These are phyloP conservation scores for Myotis myotis DNA, from an alignment of 2,797 vertebrate genomes.

Conservation along the genomic window DNA sequence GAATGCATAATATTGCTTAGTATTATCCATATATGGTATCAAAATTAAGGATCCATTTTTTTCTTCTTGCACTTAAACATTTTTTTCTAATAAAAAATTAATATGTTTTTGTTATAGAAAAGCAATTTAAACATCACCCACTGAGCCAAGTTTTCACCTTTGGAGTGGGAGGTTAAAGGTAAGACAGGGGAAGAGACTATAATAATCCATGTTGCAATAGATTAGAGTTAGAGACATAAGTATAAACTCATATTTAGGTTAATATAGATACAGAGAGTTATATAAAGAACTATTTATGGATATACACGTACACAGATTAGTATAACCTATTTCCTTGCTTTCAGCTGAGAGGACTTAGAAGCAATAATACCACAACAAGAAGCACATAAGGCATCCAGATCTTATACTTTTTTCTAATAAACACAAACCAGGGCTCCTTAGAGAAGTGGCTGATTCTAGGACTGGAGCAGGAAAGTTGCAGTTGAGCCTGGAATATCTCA, in stretches of 20 bases:
- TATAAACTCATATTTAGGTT: neutral
- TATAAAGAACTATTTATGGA: neutral
- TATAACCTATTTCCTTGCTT: neutral
- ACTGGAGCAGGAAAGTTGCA: neutral
- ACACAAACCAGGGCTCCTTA: neutral
- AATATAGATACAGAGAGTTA: neutral
- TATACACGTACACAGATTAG: neutral
- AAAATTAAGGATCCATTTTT: neutral
- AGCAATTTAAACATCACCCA: neutral
- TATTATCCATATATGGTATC: neutral
- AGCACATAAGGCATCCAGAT: neutral
- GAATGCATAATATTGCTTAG: neutral
- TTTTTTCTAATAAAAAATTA: slow-evolving; percentile 28
- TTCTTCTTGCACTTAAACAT: neutral
- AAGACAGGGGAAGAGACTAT: neutral
- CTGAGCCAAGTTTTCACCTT: neutral
- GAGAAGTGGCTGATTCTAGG: neutral
- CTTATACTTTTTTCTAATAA: neutral
- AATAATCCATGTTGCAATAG: neutral
- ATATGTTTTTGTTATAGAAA: neutral
- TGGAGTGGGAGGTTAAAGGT: neutral
- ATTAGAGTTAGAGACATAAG: neutral
- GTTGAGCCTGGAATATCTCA: neutral
- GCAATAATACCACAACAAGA: neutral
- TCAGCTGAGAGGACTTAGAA: neutral